A percentile compares a stretch with the other conserved stretches of the same genome.
Evolutionary conservation across 37 sponge, comb jelly and placozoan species (phyloP).

Genomic region (Tethya wilhelma): DNA sequence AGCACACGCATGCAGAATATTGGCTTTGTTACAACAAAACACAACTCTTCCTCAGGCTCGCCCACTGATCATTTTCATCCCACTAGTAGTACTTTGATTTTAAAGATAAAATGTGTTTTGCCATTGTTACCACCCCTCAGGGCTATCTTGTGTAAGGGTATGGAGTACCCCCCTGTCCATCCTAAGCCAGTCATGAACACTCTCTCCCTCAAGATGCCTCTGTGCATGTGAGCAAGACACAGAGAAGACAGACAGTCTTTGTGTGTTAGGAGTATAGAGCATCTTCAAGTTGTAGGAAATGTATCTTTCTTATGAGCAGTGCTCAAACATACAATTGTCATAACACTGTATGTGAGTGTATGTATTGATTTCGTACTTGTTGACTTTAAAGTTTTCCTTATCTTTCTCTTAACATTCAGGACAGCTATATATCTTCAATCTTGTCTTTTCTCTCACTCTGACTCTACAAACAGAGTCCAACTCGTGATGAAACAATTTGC

Average conservation of each 20-base stretch:
- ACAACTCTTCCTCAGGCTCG: no score
- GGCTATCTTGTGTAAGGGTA: slow-evolving; percentile 75
- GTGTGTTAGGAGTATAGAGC: neutral
- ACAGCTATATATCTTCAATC: slow-evolving; percentile 1
- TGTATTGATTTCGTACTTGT: no score
- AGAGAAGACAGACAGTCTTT: slow-evolving; percentile 46
- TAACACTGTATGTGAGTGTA: no score
- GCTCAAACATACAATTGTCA: neutral
- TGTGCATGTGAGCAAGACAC: slow-evolving; percentile 74
- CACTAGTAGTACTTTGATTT: no score
- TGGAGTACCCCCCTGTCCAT: slow-evolving; percentile 64
- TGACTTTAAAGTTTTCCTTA: no score
- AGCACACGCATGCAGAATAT: no score
- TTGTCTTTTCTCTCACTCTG: neutral
- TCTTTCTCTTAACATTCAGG: neutral
- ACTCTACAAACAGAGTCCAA: slow-evolving; percentile 6
- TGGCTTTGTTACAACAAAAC: no score
- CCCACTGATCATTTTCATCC: no score
- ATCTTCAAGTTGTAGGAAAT: neutral
- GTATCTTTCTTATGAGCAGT: neutral
- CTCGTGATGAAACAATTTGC: slow-evolving; percentile 80
- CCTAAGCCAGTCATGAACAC: slow-evolving; percentile 82
- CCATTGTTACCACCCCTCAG: slow-evolving; percentile 21
- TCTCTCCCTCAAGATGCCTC: slow-evolving; percentile 59
- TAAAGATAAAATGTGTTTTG: no score